Evolutionary conservation across 2,797 vertebrate genomes (phyloP).

Genomic region (Dallia pectoralis): DNA sequence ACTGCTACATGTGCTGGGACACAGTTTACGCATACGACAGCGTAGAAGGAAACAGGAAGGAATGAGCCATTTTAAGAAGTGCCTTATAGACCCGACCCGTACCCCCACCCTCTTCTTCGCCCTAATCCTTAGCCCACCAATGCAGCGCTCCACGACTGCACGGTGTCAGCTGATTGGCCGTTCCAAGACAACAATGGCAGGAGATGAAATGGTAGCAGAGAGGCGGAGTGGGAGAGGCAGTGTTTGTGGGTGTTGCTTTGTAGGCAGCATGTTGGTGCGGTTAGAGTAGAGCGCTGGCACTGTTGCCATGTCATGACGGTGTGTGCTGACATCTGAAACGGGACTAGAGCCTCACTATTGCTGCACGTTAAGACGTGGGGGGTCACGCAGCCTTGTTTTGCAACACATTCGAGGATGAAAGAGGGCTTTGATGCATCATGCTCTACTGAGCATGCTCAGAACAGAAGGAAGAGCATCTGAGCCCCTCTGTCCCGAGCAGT

Average conservation of each 20-base stretch:
- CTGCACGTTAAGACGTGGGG: conserved; percentile 1
- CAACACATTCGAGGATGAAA: conserved; percentile 59
- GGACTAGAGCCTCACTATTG: not conserved
- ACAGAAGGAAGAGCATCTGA: conserved; percentile 23
- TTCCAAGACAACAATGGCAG: conserved; percentile 55
- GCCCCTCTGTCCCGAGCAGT: not conserved
- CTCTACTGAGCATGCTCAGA: conserved; percentile 47
- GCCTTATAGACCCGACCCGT: conserved; percentile 17
- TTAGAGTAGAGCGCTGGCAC: not conserved
- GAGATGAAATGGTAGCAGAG: conserved; percentile 11
- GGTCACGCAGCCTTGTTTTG: conserved; percentile 12
- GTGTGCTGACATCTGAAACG: not conserved
- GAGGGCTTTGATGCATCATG: conserved; percentile 46
- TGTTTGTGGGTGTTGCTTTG: conserved; percentile 16
- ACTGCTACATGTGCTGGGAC: not conserved
- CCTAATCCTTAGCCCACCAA: conserved; percentile 22
- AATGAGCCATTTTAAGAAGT: conserved; percentile 2
- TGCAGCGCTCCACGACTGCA: conserved; percentile 24
- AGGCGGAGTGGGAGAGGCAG: not conserved
- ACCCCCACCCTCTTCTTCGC: conserved; percentile 15
- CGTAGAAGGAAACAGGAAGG: conserved; percentile 5
- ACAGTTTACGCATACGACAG: not conserved
- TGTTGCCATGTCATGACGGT: not conserved
- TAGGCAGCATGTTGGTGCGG: conserved; percentile 5
- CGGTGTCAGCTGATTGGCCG: conserved; percentile 40